phyloP scores from a whole-genome alignment of 2,797 vertebrate species.

The Manis crassicaudata region DNA sequence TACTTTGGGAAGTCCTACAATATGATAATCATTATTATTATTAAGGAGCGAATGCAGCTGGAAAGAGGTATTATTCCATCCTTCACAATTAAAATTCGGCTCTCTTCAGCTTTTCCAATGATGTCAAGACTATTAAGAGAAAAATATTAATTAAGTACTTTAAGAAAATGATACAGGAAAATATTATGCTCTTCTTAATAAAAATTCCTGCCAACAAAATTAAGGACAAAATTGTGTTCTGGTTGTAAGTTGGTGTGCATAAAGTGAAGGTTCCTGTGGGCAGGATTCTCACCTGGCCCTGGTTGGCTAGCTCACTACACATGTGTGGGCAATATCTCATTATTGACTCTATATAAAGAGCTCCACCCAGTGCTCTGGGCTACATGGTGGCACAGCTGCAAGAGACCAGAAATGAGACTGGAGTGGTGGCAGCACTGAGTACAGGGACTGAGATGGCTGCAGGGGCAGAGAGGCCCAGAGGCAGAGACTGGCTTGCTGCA shows the following conservation, averaged over 20 bases:
- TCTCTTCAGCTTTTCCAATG: not conserved
- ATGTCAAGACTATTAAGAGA: not conserved
- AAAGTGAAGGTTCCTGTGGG: too few species aligned
- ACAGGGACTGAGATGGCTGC: too few species aligned
- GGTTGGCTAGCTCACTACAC: too few species aligned
- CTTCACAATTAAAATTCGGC: slow-evolving; percentile 44
- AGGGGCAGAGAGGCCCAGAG: too few species aligned
- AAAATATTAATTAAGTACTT: slow-evolving; percentile 39
- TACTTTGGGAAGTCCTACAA: not conserved
- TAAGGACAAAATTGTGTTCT: slow-evolving; percentile 18
- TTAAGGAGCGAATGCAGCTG: slow-evolving; percentile 12
- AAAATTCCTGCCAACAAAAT: slow-evolving; percentile 56
- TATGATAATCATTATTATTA: not conserved
- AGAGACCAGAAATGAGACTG: too few species aligned
- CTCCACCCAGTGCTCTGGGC: too few species aligned
- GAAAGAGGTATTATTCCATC: slow-evolving; percentile 11
- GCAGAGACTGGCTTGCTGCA: too few species aligned
- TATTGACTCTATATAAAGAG: too few species aligned
- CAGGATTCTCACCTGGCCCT: too few species aligned
- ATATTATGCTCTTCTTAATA: slow-evolving; percentile 23
- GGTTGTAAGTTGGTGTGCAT: not conserved
- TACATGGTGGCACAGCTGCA: too few species aligned
- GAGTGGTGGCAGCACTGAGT: too few species aligned
- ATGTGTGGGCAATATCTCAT: too few species aligned
- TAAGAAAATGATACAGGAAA: slow-evolving; percentile 33